Evolutionary conservation across 2,797 vertebrate genomes (phyloP).

Genomic region (Paguma larvata): DNA sequence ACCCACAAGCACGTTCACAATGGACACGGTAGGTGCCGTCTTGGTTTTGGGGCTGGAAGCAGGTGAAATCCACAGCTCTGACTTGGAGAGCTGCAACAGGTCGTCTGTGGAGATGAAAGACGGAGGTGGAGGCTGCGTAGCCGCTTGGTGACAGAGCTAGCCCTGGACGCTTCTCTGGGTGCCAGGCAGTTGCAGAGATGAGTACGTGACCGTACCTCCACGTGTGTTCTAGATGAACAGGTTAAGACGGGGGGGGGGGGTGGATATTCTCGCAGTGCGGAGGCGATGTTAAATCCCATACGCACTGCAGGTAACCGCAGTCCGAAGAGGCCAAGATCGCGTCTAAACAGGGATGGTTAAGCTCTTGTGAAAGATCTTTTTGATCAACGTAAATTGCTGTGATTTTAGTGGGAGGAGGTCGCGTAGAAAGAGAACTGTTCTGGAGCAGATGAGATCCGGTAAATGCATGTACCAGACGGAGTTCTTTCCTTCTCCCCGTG

Average conservation of each 20-base stretch:
- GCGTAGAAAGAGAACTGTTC: not conserved
- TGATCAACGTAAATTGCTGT: not conserved
- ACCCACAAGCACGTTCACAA: slow-evolving; percentile 93
- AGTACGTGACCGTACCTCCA: too few species aligned
- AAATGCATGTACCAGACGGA: not conserved
- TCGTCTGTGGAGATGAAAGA: not conserved
- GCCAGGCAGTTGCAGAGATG: not conserved
- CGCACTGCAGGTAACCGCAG: not conserved
- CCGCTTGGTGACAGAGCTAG: not conserved
- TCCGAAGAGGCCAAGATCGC: not conserved
- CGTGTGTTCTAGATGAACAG: not conserved
- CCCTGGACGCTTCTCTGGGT: not conserved
- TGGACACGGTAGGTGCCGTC: slow-evolving; percentile 92
- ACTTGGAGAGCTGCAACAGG: not conserved
- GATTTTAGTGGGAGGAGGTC: not conserved
- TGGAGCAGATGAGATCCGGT: not conserved
- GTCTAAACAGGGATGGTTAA: not conserved
- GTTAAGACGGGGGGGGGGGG: not conserved
- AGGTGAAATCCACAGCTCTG: not conserved
- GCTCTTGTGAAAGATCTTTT: not conserved
- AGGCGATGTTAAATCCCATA: not conserved
- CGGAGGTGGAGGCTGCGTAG: not conserved
- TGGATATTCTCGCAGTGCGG: not conserved
- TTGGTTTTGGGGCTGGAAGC: not conserved
- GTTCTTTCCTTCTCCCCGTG: fast-evolving